Conservation (phyloP, 2,113 vertebrate genomes). For the Gulo gulo region DNA sequence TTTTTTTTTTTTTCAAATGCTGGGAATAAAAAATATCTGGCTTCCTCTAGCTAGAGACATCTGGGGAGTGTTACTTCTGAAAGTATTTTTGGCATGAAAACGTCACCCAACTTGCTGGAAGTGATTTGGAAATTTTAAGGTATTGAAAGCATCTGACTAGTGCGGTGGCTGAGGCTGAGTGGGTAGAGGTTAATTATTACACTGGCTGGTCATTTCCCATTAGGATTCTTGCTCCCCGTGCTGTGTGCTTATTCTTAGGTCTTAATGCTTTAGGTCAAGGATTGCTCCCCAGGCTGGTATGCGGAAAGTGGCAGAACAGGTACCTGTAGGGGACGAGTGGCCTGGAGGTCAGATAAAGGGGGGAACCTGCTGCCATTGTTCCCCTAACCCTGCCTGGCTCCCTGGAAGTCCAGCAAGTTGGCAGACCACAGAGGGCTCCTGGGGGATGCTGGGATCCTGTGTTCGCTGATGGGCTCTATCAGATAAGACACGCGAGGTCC, state of each 20-base stretch:
- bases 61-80: constrained; percentile 23
- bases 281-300: neutral
- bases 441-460: neutral
- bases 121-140: constrained; percentile 23
- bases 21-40: neutral
- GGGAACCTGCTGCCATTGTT: neutral
- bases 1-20: neutral
- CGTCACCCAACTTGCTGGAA: constrained; percentile 5
- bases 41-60: constrained; percentile 28
- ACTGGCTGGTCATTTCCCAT: neutral
- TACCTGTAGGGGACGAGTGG: neutral
- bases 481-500: neutral
- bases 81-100: constrained; percentile 46
- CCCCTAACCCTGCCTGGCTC: neutral
- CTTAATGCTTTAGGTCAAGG: neutral
- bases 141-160: neutral
- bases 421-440: neutral
- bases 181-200: neutral
- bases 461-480: neutral
- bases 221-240: neutral
- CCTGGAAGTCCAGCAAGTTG: neutral
- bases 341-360: neutral
- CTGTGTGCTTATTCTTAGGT: neutral
- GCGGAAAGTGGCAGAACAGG: neutral
- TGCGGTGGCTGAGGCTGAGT: neutral